Percentiles rank a stretch among this genome's conserved stretches.
phyloP scores from a whole-genome alignment of 2,113 vertebrate genomes.

The Lepisosteus oculatus region DNA sequence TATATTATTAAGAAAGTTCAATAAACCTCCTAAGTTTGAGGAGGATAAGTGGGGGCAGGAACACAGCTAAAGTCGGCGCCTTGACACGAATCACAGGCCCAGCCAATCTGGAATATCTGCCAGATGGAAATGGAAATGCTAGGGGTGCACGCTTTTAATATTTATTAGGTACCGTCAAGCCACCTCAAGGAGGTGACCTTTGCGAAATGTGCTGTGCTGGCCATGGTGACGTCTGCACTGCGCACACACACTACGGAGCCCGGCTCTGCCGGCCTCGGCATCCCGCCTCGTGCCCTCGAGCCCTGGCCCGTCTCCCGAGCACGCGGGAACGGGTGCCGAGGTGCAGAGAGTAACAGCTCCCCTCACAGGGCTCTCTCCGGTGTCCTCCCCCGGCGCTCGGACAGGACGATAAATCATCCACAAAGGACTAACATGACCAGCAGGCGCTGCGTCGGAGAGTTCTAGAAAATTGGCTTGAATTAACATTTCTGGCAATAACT shows the following conservation, averaged over 20 bases:
- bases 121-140: conserved; percentile 11
- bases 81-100: background rate
- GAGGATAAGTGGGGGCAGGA: conserved; percentile 4
- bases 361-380: too few species aligned
- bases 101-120: conserved; percentile 3
- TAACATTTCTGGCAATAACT: too few species aligned
- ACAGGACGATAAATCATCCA: too few species aligned
- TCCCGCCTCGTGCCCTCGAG: background rate
- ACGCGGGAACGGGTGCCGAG: too few species aligned
- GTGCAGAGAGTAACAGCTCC: too few species aligned
- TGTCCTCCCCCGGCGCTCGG: too few species aligned
- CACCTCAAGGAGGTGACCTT: conserved; percentile 19
- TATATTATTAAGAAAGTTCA: background rate
- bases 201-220: conserved; percentile 7
- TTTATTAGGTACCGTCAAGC: background rate
- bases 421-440: too few species aligned
- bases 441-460: too few species aligned
- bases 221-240: conserved; percentile 1
- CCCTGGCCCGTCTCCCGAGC: background rate
- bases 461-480: too few species aligned
- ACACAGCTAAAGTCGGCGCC: background rate
- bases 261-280: background rate
- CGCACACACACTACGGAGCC: background rate
- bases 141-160: conserved; percentile 17
- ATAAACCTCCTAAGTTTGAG: background rate